Conservation (phyloP, 30 jellyfish, hydroid and myxozoan species). For the Nemopilema nomurai region DNA sequence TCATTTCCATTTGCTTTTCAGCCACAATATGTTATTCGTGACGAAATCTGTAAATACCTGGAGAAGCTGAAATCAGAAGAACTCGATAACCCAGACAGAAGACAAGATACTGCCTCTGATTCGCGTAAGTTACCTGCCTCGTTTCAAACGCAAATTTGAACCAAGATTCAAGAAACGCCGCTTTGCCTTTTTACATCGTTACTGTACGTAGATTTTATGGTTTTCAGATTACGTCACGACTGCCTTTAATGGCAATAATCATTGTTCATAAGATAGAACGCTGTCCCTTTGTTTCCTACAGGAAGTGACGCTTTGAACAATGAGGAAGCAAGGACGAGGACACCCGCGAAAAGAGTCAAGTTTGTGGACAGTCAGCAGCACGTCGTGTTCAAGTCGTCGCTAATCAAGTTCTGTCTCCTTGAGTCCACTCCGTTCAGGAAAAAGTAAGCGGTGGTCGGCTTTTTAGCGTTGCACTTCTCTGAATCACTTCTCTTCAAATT, state of each 20-base stretch:
- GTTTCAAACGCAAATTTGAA: background rate
- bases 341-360: conserved; percentile 71
- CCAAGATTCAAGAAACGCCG: background rate
- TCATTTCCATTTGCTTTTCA: conserved; percentile 14
- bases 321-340: conserved; percentile 7
- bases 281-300: too few species aligned
- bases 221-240: too few species aligned
- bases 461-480: background rate
- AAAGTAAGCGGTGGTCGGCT: conserved; percentile 46
- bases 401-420: conserved; percentile 74
- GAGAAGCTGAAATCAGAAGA: conserved; percentile 60
- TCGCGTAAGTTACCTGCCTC: background rate
- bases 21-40: conserved; percentile 72
- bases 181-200: too few species aligned
- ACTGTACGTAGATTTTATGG: too few species aligned
- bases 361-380: conserved; percentile 78
- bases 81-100: conserved; percentile 5
- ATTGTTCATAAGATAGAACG: too few species aligned
- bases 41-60: conserved; percentile 69
- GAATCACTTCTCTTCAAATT: too few species aligned
- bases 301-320: background rate
- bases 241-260: too few species aligned
- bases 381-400: conserved; percentile 71
- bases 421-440: conserved; percentile 84
- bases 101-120: background rate